Conservation (phyloP, 1,140 invertebrate genomes). For the Papilio dardanus region DNA sequence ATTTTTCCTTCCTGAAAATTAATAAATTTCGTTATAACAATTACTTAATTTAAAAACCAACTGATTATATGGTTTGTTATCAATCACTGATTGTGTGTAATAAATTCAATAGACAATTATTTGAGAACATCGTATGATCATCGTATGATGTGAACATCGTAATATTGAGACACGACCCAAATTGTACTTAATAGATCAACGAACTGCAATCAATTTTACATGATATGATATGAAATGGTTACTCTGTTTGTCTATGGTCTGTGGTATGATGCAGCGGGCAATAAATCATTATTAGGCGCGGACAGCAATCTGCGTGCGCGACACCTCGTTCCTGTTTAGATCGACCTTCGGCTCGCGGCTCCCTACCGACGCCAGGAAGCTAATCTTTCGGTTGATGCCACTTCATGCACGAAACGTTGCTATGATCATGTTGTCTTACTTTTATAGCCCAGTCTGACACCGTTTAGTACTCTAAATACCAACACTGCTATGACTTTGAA, state of each 20-base stretch:
- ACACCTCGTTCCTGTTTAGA: slow-evolving; percentile 70
- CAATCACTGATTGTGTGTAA: neutral
- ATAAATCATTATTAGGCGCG: slow-evolving; percentile 77
- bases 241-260: slow-evolving; percentile 45
- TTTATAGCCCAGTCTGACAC: too few relatives aligned
- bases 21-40: slow-evolving; percentile 12
- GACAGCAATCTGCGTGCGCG: slow-evolving; percentile 63
- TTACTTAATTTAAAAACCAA: neutral
- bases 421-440: neutral
- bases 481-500: too few relatives aligned
- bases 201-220: neutral
- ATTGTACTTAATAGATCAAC: neutral
- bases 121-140: slow-evolving; percentile 13
- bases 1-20: slow-evolving; percentile 83
- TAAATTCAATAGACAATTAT: neutral
- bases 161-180: neutral
- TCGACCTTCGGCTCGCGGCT: slow-evolving; percentile 64
- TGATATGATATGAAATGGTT: neutral
- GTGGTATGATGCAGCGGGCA: slow-evolving; percentile 50
- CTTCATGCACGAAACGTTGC: neutral
- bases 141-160: neutral
- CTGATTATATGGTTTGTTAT: neutral
- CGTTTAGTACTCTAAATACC: too few relatives aligned
- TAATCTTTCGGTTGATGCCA: slow-evolving; percentile 54
- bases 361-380: slow-evolving; percentile 67